A percentile compares a stretch with the other conserved stretches of the same genome.
phyloP scores from a whole-genome alignment of 1,140 invertebrate genomes.

The Magallana angulata region DNA sequence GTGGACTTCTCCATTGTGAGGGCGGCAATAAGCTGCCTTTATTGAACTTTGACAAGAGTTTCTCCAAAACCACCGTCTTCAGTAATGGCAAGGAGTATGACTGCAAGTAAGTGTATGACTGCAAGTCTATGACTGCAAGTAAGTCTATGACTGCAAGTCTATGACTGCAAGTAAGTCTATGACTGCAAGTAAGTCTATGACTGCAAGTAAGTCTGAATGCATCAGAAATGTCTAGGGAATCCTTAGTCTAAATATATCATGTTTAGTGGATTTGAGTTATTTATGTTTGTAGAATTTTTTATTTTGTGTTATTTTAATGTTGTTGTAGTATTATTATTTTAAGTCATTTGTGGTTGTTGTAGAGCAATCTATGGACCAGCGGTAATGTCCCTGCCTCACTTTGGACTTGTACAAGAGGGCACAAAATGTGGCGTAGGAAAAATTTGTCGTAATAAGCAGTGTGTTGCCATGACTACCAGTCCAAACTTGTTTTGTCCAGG shows the following conservation, averaged over 20 bases:
- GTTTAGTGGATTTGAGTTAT: no score
- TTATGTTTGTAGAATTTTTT: no score
- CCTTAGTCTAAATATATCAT: no score
- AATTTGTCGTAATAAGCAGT: slow-evolving; percentile 71
- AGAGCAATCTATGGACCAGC: slow-evolving; percentile 75
- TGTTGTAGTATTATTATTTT: no score
- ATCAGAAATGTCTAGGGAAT: no score
- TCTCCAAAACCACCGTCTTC: slow-evolving; percentile 91
- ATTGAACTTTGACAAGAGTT: slow-evolving; percentile 88
- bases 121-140: slow-evolving; percentile 65
- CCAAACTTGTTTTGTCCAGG: slow-evolving; percentile 67
- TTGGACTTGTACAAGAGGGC: slow-evolving; percentile 76
- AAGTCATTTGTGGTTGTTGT: slow-evolving; percentile 10
- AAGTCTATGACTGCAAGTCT: slow-evolving; percentile 53
- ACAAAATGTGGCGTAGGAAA: slow-evolving; percentile 72
- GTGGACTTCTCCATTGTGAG: slow-evolving; percentile 93
- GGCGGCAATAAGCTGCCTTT: slow-evolving; percentile 89
- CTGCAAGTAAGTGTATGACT: slow-evolving; percentile 73
- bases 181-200: slow-evolving; percentile 70
- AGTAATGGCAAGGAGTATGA: slow-evolving; percentile 86
- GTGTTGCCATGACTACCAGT: slow-evolving; percentile 64
- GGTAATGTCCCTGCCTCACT: slow-evolving; percentile 71
- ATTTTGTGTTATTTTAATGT: no score
- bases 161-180: not conserved
- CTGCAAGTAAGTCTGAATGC: not conserved